Percentiles rank a stretch among this genome's conserved stretches.
Evolutionary conservation across 2,888 invertebrate genomes (phyloP).

Genomic region (Anoplius nigerrimus): DNA sequence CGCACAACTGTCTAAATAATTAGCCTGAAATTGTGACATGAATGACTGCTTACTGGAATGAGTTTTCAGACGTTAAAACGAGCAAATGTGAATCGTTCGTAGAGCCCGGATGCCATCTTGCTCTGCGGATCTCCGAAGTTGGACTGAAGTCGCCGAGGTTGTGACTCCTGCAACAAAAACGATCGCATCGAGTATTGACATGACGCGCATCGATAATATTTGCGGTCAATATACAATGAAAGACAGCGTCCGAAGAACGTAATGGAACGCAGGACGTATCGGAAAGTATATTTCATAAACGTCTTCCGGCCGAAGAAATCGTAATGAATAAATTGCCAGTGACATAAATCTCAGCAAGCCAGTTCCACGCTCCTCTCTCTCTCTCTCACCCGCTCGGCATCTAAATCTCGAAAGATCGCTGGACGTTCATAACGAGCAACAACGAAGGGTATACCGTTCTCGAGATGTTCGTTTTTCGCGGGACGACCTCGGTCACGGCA

Average conservation of each 20-base stretch:
- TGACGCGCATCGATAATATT: no score
- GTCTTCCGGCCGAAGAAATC: no score
- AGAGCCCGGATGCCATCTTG: constrained; percentile 92
- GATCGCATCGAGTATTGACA: no score
- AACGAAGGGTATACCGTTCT: constrained; percentile 25
- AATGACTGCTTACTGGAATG: constrained; percentile 81
- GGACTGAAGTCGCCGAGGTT: constrained; percentile 80
- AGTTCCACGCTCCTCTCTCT: not conserved
- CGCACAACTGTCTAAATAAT: no score
- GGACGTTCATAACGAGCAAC: not conserved
- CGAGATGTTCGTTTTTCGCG: constrained; percentile 51
- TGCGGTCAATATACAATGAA: no score
- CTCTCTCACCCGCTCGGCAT: not conserved
- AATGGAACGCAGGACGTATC: no score
- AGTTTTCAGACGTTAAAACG: constrained; percentile 90
- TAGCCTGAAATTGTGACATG: no score
- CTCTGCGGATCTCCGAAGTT: constrained; percentile 84
- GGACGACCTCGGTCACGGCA: constrained; percentile 37
- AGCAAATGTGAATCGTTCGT: constrained; percentile 84
- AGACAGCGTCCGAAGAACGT: no score
- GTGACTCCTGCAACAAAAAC: constrained; percentile 78
- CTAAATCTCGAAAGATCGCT: constrained; percentile 6
- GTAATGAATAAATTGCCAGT: not conserved
- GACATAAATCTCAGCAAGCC: not conserved
- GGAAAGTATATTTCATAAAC: no score